Evolutionary conservation across 2,113 vertebrate species (phyloP), one percentile per base, ranked within the genome.

Genomic region (Phyllopteryx taeniolatus): DNA sequence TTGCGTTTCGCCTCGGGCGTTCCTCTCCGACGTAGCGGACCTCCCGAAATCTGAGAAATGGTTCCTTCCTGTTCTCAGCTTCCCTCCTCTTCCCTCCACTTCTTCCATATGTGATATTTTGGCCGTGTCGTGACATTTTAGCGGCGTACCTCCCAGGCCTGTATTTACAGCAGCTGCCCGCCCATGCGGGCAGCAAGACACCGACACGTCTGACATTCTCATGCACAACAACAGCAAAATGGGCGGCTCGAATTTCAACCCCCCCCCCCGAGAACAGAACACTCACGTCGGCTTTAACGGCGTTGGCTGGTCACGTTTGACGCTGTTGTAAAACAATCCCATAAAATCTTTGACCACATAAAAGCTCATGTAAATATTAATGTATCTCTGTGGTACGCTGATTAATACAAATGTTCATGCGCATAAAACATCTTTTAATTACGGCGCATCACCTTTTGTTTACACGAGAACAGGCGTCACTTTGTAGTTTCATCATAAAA

Each of bases 41-140:
- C 80, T 78, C 78, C 68, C 82, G 68, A 73, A 60, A 79, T 86
- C 79, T 83, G 86, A 88, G n/a, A 59, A 56, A 31, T 4, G 8
- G 5, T 35, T 61, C 33, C 31, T 61, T 61, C 31, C 20, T 31
- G 10, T 59, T 61, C 19, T 53, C 51, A 8, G 19, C 51, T 39
- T 68, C 68, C 61, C 75, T 75, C 74, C 68, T 27, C 53, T 35
- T 62, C 22, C 66, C 78, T 72, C 43, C 51, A 70, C 75, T 70
- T 43, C 59, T 71, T 79, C 68, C 73, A 53, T 70, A 78, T 70
- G 67, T 84, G 72, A 64, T 87, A 80, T 86, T 89, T 88, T 84
- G n/a, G 6, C 69, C 76, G 71, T 43, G 80, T 82, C 72, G 35
- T 86, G 85, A 87, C 86, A 88, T 87, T 87, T 86, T 83, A 74